A percentile compares a stretch with the other conserved stretches of the same genome.
These are phyloP conservation scores for Dicentrarchus labrax DNA, from an alignment of 2,113 vertebrate genomes.

Conservation along the genomic window DNA sequence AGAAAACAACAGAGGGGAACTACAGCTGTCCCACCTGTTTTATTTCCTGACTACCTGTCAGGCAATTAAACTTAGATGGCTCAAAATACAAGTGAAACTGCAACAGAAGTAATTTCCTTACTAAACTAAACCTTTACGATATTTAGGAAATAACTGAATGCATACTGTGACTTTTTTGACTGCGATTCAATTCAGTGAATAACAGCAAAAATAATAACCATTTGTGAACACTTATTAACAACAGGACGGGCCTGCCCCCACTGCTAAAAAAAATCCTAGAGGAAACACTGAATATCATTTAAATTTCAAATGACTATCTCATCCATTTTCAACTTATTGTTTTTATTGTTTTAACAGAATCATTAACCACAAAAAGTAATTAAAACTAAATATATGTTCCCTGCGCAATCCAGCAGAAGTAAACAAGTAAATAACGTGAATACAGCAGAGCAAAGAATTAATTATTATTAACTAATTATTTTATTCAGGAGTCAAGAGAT, in stretches of 20 bases:
- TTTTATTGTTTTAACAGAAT: background rate
- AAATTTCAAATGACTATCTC: background rate
- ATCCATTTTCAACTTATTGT: background rate
- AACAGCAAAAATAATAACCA: conserved; percentile 34
- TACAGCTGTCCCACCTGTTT: conserved; percentile 15
- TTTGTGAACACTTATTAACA: conserved; percentile 16
- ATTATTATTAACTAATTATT: background rate
- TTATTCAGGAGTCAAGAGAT: background rate
- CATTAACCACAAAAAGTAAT: background rate
- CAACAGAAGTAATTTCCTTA: too few relatives aligned
- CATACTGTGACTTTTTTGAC: background rate
- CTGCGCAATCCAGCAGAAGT: background rate
- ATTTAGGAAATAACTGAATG: background rate
- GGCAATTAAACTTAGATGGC: conserved; percentile 10
- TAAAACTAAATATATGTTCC: background rate
- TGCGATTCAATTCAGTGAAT: conserved; percentile 27
- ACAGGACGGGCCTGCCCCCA: too few relatives aligned
- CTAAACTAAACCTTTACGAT: conserved; percentile 20
- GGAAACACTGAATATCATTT: background rate
- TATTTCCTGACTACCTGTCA: background rate
- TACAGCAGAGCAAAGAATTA: background rate
- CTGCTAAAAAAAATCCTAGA: too few relatives aligned
- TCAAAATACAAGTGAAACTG: conserved; percentile 24
- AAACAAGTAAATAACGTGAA: background rate
- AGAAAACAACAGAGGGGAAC: conserved; percentile 30